Evolutionary conservation across 2,797 vertebrate genomes (phyloP), one percentile per base, ranked within the genome.

Genomic region (Linurgus olivaceus): DNA sequence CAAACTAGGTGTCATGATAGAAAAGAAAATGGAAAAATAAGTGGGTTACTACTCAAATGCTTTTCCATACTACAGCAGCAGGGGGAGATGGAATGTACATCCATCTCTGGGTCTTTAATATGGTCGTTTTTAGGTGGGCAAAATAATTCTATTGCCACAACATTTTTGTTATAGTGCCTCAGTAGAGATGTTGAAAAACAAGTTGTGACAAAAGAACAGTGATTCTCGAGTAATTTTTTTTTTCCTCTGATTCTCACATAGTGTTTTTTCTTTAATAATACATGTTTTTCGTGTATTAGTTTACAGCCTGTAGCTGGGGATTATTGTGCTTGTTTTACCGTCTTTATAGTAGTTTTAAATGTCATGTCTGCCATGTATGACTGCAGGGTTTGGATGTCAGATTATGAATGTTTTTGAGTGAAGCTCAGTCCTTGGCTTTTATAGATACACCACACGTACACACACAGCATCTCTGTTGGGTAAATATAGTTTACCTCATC

Each of bases 31-130:
- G 44, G 45, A 62, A 74, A 70, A 78, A 24, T 20, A 68, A 62
- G 17, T 48, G 26, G 14, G 51, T 87, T 91, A 37, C 31, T 77
- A 23, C 35, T 93, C 21, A 51, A 51, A 74, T 93, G 71, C n/a
- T 12, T 89, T 96, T 92, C 66, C 44, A 3, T 68, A 19, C 31
- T 93, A 61, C 57, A 86, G 54, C 86, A 95, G 81, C 52, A 96
- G 90, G 25, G 76, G 88, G 86, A 84, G 84, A 50, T 78, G 63
- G 21, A 83, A 38, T 50, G 15, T 86, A 13, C 44, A n/a, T n/a
- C n/a, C n/a, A n/a, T n/a, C n/a, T n/a, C n/a, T 63, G 35, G 6
- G 9, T 59, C 35, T 59, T 83, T 54, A 57, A 33, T 65, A 28
- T 35, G 5, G 1, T 52, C 48, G 29, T 70, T 77, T 89, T 84